phyloP scores from a whole-genome alignment of 1,140 invertebrate species.

The Brachionus rotundiformis region DNA sequence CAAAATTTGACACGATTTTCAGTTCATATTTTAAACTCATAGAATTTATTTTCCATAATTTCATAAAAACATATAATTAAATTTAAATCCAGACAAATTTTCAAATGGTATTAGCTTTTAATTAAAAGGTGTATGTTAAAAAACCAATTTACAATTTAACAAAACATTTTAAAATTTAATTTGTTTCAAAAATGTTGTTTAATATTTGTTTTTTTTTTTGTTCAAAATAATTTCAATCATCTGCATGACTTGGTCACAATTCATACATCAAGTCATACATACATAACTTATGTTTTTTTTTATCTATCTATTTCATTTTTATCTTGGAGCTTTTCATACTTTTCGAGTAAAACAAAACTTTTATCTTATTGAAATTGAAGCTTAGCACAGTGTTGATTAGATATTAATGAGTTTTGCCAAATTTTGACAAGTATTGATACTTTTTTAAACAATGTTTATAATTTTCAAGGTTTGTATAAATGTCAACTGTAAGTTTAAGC shows the following conservation, averaged over 20 bases:
- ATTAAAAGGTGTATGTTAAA: background rate
- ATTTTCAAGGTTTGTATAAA: background rate
- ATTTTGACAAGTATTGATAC: background rate
- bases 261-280: background rate
- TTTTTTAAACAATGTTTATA: background rate
- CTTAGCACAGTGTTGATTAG: background rate
- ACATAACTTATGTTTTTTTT: background rate
- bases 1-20: background rate
- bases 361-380: no score
- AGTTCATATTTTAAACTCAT: background rate
- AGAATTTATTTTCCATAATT: background rate
- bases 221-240: background rate
- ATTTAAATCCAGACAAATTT: background rate
- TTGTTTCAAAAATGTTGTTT: no score
- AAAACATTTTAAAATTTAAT: background rate
- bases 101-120: background rate
- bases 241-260: background rate
- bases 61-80: background rate
- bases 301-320: background rate
- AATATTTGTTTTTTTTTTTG: no score
- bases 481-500: background rate
- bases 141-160: background rate
- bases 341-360: no score
- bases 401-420: background rate
- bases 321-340: background rate